Conservation (phyloP, 2,888 invertebrate genomes). For the Priocnemis perturbator region DNA sequence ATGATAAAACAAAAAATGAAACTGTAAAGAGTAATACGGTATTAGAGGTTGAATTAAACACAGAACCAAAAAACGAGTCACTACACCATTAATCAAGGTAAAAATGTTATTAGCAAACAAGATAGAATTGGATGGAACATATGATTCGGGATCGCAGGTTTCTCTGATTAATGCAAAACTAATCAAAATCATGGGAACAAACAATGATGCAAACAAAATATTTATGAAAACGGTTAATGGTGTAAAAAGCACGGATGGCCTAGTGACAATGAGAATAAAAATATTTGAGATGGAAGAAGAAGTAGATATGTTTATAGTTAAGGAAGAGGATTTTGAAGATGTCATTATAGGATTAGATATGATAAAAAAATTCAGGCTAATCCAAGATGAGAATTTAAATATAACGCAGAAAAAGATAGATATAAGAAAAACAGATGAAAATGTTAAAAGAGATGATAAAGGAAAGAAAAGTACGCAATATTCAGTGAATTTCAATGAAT, state of each 20-base stretch:
- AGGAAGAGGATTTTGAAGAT: constrained; percentile 27
- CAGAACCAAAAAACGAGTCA: constrained; percentile 45
- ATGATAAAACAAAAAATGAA: background rate
- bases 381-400: constrained; percentile 43
- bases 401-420: constrained; percentile 28
- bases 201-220: constrained; percentile 37
- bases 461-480: background rate
- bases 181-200: constrained; percentile 32
- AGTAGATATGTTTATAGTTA: constrained; percentile 39
- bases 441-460: constrained; percentile 32
- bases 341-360: constrained; percentile 49
- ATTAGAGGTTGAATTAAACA: constrained; percentile 34
- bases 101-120: constrained; percentile 38
- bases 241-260: constrained; percentile 35
- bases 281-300: constrained; percentile 47
- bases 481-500: constrained; percentile 1
- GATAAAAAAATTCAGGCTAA: constrained; percentile 47
- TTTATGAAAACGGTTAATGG: too few relatives aligned
- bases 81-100: constrained; percentile 49
- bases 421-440: too few relatives aligned
- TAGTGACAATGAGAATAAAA: constrained; percentile 46
- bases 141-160: constrained; percentile 47
- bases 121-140: constrained; percentile 34
- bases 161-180: constrained; percentile 49
- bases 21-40: constrained; percentile 28